Base-by-base conservation (phyloP, 2,888 invertebrate species). In the Acrocera orbiculus region DNA sequence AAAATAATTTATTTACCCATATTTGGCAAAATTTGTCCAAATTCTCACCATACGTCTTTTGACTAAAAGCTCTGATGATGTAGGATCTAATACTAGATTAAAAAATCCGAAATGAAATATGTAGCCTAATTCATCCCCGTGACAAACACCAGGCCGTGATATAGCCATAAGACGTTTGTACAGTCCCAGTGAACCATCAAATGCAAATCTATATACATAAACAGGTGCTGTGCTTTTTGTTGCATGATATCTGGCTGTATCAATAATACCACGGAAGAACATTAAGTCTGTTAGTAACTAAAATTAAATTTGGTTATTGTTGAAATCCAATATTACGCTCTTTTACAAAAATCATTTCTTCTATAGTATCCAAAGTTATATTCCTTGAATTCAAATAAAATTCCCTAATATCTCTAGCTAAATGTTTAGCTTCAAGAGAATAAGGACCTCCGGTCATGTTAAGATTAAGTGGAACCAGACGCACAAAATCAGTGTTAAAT, bases 21-120 rank as follows among this genome's bases (percentile, higher is more conserved):
- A 69, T 54, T 70, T 71, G 20, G 71, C 71, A 42, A 72, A 72
- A 51, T 72, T 69, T 16, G 72, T 67, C 72, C 72, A 72, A 66
- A 73, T 61, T 45, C 67, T 67, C 2, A 70, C 64, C 69, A 72
- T 69, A 22, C 66, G 62, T 39, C 62, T 63, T 27, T 70, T 69
- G 2, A 71, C 69, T 23, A 62, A 61, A 5, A 68, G 58, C 44
- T 71, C 71, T 10, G 66, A 58, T 1, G 71, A 69, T 33, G 63
- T 63, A 11, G 69, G 69, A 42, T 71, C 70, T 15, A 71, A 50
- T 41, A 67, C 62, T 41, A 71, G 63, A 52, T 71, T 71, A 10
- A 71, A 60, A 43, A 70, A 64, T 3, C 71, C 70, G 54, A 71
- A 71, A 50, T 71, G 70, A 47, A 73, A 73, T 15, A 72, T 55